Base-by-base conservation (phyloP, 2,888 invertebrate species). In the Punctoribates punctum region DNA sequence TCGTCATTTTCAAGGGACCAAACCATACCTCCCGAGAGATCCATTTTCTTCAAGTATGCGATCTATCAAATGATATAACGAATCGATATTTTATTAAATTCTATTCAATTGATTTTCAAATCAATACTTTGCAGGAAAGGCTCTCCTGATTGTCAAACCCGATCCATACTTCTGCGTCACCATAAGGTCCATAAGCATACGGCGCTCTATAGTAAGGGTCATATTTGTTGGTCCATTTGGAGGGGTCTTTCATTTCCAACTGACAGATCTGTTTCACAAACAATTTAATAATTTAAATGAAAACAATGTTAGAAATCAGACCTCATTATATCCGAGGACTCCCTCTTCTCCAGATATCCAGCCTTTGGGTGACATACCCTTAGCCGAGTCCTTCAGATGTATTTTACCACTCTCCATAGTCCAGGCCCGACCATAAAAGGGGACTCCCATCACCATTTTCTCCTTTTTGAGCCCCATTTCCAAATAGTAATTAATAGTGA, bases 321-420 rank as follows among this genome's bases (percentile, higher is more conserved):
- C 78, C 60, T 80, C 80, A 46, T 79, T 79, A 42, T 79, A 80
- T 0, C 78, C 78, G 20, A 80, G 70, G 1, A 79, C 79, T 23
- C 80, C 80, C 13, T 77, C 75, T 51, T 80, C 80, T 70, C 80
- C 76, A 0, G 79, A 77, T 65, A 77, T 79, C 3, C 77, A 79
- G 2, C 80, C 80, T 9, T 79, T 78, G 20, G 78, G 57, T 5
- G 79, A 79, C 72, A 76, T 78, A 27, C 78, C 78, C 1, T 78
- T 78, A 5, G 80, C 79, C 11, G 79, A 73, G 23, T 78, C 78
- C 6, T 76, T 74, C 5, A 80, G 73, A 2, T 79, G 77, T 20
- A 77, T 65, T n/a, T 75, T 60, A 62, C 77, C 77, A 15, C 73
- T 38, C 51, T 78, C 75, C 20, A 80, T 72, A 25, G 78, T 79